A percentile compares a stretch with the other conserved stretches of the same genome.
These are phyloP conservation scores for Nemotelus pantherinus DNA, from an alignment of 2,888 invertebrate species.

Conservation along the genomic window DNA sequence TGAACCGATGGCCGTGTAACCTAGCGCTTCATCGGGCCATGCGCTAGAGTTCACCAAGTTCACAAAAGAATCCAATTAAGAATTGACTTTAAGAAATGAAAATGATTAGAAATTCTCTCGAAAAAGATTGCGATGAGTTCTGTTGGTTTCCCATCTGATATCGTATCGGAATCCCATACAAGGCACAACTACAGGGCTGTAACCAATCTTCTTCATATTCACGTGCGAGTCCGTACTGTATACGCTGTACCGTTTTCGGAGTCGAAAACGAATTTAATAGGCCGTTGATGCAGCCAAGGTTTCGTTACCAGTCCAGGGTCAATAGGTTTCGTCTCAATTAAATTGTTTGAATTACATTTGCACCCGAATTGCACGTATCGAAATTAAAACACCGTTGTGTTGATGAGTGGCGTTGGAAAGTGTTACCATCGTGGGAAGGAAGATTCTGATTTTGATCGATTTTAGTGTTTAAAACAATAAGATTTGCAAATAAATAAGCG, in stretches of 20 bases:
- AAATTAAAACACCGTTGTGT: conserved; percentile 31
- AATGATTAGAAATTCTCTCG: conserved; percentile 21
- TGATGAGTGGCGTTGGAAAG: not conserved
- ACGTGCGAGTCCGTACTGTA: not conserved
- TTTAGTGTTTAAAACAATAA: not conserved
- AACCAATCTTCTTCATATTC: conserved; percentile 1
- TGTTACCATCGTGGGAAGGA: not conserved
- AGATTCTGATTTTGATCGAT: not conserved
- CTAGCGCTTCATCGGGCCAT: not conserved
- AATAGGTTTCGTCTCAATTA: conserved; percentile 43
- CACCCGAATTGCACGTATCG: conserved; percentile 37
- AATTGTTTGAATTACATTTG: conserved; percentile 43
- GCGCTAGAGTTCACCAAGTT: conserved; percentile 25
- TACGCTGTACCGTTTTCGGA: not conserved
- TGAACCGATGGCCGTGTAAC: not conserved
- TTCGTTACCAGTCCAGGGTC: conserved; percentile 13
- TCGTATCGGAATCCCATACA: conserved; percentile 25
- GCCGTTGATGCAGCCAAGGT: not conserved
- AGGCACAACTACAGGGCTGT: not conserved
- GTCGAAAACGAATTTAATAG: not conserved
- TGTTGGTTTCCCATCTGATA: conserved; percentile 31
- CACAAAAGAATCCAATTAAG: conserved; percentile 45
- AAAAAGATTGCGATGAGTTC: conserved; percentile 25
- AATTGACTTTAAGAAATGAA: conserved; percentile 34
- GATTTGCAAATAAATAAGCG: no score